These are phyloP conservation scores for Esox niger DNA, from an alignment of 2,113 vertebrate genomes.

Conservation along the genomic window DNA sequence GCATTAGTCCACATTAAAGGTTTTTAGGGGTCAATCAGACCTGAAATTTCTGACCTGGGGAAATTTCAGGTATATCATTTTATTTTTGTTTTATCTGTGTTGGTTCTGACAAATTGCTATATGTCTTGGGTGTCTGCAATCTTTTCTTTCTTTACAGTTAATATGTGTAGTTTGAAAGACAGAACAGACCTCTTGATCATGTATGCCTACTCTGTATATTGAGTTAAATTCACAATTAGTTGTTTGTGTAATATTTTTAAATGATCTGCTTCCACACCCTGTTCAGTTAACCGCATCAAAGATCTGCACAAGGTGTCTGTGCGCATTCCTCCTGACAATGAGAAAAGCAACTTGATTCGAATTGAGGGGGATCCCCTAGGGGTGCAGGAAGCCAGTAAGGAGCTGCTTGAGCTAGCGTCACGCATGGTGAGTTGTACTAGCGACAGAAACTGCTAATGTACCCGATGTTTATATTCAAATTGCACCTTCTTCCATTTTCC, in stretches of 20 bases:
- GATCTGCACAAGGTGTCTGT: constrained; percentile 97
- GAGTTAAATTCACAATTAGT: too few relatives aligned
- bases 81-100: too few relatives aligned
- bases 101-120: too few relatives aligned
- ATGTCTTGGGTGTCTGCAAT: too few relatives aligned
- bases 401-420: constrained; percentile 95
- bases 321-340: constrained; percentile 95
- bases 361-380: constrained; percentile 98
- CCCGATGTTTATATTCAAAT: too few relatives aligned
- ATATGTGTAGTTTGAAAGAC: too few relatives aligned
- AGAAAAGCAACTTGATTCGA: constrained; percentile 95
- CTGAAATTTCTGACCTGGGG: too few relatives aligned
- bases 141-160: not conserved
- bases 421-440: constrained; percentile 82
- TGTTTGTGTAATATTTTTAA: not conserved
- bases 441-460: too few relatives aligned
- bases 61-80: too few relatives aligned
- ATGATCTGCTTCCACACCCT: not conserved
- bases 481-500: too few relatives aligned
- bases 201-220: not conserved
- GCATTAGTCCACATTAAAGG: too few relatives aligned
- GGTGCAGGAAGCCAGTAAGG: constrained; percentile 96
- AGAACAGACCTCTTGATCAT: not conserved
- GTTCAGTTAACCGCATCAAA: constrained; percentile 96
- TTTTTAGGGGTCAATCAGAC: too few relatives aligned